Percentiles rank a stretch among this genome's conserved stretches.
Evolutionary conservation across 2,888 invertebrate genomes (phyloP).

Genomic region (Micoletzkya japonica): DNA sequence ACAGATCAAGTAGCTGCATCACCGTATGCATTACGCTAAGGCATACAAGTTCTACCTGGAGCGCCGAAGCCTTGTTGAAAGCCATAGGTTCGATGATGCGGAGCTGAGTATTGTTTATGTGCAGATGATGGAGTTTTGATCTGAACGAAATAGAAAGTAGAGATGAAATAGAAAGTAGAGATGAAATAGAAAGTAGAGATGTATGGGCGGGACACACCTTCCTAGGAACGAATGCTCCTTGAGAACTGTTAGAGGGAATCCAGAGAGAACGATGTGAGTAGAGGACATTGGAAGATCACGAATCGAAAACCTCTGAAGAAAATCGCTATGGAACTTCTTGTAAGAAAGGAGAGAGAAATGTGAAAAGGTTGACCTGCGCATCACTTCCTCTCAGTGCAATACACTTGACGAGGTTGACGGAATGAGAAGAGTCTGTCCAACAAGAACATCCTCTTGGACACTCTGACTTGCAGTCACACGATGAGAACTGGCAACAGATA

Average conservation of each 20-base stretch:
- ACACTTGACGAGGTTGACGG: constrained; percentile 66
- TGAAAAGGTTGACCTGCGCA: constrained; percentile 24
- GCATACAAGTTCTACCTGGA: constrained; percentile 38
- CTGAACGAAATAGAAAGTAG: not conserved
- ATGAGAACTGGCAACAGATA: constrained; percentile 87
- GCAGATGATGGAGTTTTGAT: constrained; percentile 39
- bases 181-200: not conserved
- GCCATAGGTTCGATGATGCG: constrained; percentile 53
- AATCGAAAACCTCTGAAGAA: constrained; percentile 69
- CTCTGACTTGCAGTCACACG: constrained; percentile 89
- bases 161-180: no score
- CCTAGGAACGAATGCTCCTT: constrained; percentile 82
- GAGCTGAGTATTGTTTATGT: constrained; percentile 53
- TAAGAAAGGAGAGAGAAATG: no score
- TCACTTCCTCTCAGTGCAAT: constrained; percentile 28
- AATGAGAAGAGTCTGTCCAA: constrained; percentile 85
- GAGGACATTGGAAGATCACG: constrained; percentile 87
- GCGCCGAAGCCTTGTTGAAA: constrained; percentile 52
- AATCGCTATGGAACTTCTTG: not conserved
- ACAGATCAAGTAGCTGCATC: constrained; percentile 49
- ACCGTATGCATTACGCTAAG: not conserved
- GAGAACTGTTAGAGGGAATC: constrained; percentile 78
- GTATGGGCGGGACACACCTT: constrained; percentile 35
- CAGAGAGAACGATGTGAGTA: constrained; percentile 83
- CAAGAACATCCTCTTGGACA: constrained; percentile 85